phyloP scores from a whole-genome alignment of 2,113 vertebrate species.

The Ptilonorhynchus violaceus region DNA sequence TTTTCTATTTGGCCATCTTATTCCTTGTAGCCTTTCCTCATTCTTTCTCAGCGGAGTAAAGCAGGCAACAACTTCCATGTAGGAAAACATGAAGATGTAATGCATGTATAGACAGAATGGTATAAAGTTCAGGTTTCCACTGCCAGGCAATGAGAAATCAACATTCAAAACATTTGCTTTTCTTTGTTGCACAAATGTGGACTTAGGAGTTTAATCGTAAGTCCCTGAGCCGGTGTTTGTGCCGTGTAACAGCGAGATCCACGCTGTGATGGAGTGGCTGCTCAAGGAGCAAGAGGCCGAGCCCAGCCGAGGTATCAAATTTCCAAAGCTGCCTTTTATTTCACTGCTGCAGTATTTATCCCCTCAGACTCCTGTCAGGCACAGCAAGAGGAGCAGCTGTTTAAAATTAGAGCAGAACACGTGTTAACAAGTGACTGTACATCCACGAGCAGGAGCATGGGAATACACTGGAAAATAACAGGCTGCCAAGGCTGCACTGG shows the following conservation, averaged over 20 bases:
- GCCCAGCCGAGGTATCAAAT: neutral
- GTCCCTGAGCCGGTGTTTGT: neutral
- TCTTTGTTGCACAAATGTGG: neutral
- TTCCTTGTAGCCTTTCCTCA: neutral
- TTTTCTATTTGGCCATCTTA: neutral
- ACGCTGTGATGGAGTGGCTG: neutral
- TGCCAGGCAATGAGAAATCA: neutral
- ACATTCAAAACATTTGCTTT: neutral
- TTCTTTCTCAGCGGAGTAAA: neutral
- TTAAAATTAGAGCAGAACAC: constrained; percentile 74
- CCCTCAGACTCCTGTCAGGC: neutral
- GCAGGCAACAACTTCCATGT: neutral
- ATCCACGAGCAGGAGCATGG: neutral
- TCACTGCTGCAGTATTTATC: neutral
- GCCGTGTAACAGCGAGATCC: neutral
- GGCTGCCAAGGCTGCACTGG: neutral
- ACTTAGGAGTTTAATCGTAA: neutral
- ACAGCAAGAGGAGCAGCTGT: constrained; percentile 55
- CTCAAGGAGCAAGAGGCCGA: neutral
- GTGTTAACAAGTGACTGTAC: constrained; percentile 73
- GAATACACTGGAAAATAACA: neutral
- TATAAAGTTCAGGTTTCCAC: neutral
- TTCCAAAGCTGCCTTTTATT: constrained; percentile 7
- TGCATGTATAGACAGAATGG: neutral
- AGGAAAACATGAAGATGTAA: neutral